Percentiles rank a stretch among this genome's conserved stretches.
Evolutionary conservation across 2,113 vertebrate genomes (phyloP).

Genomic region (Macaca nemestrina): DNA sequence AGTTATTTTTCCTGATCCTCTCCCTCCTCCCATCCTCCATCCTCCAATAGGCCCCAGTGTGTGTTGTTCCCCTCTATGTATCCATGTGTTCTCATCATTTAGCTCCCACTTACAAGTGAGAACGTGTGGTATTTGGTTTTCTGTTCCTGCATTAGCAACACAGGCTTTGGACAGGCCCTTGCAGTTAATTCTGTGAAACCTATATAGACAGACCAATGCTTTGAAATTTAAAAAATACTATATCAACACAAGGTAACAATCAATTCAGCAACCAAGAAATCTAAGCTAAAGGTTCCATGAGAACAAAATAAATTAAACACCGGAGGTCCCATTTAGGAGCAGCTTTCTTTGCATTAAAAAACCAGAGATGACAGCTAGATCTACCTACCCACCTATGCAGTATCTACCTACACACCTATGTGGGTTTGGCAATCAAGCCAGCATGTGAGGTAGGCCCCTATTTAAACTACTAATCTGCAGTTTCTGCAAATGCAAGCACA

Average conservation of each 20-base stretch:
- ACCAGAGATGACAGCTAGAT: background rate
- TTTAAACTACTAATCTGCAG: background rate
- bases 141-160: too few species aligned
- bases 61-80: too few species aligned
- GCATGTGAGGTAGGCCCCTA: background rate
- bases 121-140: too few species aligned
- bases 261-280: background rate
- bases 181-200: background rate
- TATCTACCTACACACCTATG: background rate
- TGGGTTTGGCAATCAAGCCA: background rate
- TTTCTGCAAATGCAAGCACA: background rate
- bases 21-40: too few species aligned
- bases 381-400: background rate
- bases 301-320: slow-evolving; percentile 1
- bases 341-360: slow-evolving; percentile 8
- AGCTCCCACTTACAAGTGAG: too few species aligned
- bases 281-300: background rate
- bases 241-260: background rate
- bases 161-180: background rate
- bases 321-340: background rate
- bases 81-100: too few species aligned
- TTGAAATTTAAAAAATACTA: background rate
- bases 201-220: background rate
- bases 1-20: too few species aligned
- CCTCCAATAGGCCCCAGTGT: too few species aligned